Evolutionary conservation across 2,797 vertebrate genomes (phyloP), one percentile per base, ranked within the genome.

Genomic region (Poeciliopsis infans): DNA sequence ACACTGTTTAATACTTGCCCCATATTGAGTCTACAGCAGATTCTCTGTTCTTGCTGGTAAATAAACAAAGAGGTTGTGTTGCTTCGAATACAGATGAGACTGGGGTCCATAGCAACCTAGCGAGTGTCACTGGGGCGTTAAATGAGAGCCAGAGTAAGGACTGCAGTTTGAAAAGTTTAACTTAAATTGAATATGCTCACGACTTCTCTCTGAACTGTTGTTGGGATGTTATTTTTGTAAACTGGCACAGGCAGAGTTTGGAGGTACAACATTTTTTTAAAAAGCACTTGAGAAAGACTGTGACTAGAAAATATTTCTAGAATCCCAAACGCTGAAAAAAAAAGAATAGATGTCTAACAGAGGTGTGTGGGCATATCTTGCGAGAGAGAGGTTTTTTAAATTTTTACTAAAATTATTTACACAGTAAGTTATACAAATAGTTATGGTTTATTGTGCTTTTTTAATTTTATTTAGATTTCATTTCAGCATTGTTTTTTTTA

Each of bases 1-100:
- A 76, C 46, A 74, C 68, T 72, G 23, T 41, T 69, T 69, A 72
- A 51, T 46, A 39, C 33, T 61, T 75, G 59, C 5, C 4, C 78
- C 72, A 49, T 49, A 75, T 59, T 77, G 46, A 46, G 85, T 75
- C 78, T 74, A 43, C 74, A 61, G 79, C 78, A 82, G 85, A 83
- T 77, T 51, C 46, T 77, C 80, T 78, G 72, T 45, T 84, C 46
- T 43, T 45, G 72, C 87, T 89, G 82, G 82, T 87, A 86, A 82
- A 90, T 84, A 91, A 86, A 87, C 85, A 84, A 86, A 82, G 39
- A 70, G 57, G 75, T 74, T 64, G 79, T 61, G 83, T 80, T 75
- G 45, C 74, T 43, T 79, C 69, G 86, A 88, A 88, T 89, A 80
- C 74, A 68, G 80, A 93, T 84, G 77, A 90, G 68, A 78, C 28